These are phyloP conservation scores for Xanthorhoe spadicearia DNA, from an alignment of 2,888 invertebrate species.

Conservation along the genomic window DNA sequence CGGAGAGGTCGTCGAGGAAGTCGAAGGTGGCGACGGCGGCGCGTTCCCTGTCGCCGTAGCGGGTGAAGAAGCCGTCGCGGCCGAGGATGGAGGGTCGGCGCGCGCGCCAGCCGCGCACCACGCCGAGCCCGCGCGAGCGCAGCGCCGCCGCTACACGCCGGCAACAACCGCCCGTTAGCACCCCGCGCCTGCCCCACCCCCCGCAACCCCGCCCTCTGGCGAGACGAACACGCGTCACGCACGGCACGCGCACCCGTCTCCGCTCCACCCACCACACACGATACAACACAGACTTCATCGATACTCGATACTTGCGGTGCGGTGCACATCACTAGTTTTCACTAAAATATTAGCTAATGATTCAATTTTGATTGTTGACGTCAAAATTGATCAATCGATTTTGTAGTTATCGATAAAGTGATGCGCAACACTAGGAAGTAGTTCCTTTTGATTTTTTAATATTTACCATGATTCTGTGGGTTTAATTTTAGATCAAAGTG, in stretches of 20 bases:
- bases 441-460: background rate
- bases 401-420: background rate
- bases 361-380: background rate
- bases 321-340: constrained; percentile 11
- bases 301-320: background rate
- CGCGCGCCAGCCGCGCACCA: constrained; percentile 78
- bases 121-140: constrained; percentile 83
- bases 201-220: constrained; percentile 70
- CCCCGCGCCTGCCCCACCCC: constrained; percentile 13
- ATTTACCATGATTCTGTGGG: background rate
- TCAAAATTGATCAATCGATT: background rate
- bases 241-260: constrained; percentile 43
- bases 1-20: constrained; percentile 89
- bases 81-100: constrained; percentile 90
- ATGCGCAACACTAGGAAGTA: background rate
- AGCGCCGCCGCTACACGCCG: constrained; percentile 84
- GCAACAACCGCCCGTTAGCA: constrained; percentile 59
- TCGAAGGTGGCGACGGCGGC: constrained; percentile 92
- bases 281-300: constrained; percentile 25
- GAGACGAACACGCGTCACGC: constrained; percentile 66
- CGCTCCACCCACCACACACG: constrained; percentile 42
- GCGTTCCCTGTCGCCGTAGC: constrained; percentile 90
- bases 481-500: background rate
- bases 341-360: background rate
- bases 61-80: constrained; percentile 90